A percentile compares a stretch with the other conserved stretches of the same genome.
phyloP scores from a whole-genome alignment of 1,140 invertebrate genomes.

The Solenopsis fugax region DNA sequence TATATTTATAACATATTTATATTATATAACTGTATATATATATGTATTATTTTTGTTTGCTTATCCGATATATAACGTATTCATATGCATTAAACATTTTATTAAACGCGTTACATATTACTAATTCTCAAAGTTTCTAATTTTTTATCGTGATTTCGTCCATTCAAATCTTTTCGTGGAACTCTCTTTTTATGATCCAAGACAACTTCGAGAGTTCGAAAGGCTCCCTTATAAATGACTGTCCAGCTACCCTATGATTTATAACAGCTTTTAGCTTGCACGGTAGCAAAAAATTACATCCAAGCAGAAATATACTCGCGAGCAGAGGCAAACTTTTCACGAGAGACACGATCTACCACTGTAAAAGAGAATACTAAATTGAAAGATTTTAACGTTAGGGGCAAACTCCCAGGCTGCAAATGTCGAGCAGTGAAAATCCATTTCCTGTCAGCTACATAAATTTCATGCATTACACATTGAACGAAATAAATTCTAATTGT shows the following conservation, averaged over 20 bases:
- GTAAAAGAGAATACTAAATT: constrained; percentile 72
- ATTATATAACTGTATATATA: too few relatives aligned
- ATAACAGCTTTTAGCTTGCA: constrained; percentile 85
- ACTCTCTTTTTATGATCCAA: constrained; percentile 67
- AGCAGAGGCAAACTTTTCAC: constrained; percentile 63
- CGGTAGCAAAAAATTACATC: constrained; percentile 81
- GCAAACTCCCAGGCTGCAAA: constrained; percentile 25
- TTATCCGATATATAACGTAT: neutral
- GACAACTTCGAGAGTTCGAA: constrained; percentile 75
- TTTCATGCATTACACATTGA: constrained; percentile 24
- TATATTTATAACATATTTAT: too few relatives aligned
- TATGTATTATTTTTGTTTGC: neutral
- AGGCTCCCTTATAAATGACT: constrained; percentile 82
- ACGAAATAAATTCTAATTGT: constrained; percentile 46
- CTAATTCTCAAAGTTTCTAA: constrained; percentile 20
- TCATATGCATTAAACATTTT: neutral
- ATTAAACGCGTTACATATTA: neutral
- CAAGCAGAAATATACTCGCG: constrained; percentile 78
- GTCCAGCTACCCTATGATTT: constrained; percentile 84
- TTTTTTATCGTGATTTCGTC: constrained; percentile 70
- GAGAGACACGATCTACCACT: constrained; percentile 61
- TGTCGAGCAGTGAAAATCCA: constrained; percentile 40
- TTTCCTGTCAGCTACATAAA: constrained; percentile 46
- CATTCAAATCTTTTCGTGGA: constrained; percentile 32
- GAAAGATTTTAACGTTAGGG: constrained; percentile 60